A percentile compares a stretch with the other conserved stretches of the same genome.
These are phyloP conservation scores for Palaemon carinicauda DNA, from an alignment of 1,140 invertebrate species.

Conservation along the genomic window DNA sequence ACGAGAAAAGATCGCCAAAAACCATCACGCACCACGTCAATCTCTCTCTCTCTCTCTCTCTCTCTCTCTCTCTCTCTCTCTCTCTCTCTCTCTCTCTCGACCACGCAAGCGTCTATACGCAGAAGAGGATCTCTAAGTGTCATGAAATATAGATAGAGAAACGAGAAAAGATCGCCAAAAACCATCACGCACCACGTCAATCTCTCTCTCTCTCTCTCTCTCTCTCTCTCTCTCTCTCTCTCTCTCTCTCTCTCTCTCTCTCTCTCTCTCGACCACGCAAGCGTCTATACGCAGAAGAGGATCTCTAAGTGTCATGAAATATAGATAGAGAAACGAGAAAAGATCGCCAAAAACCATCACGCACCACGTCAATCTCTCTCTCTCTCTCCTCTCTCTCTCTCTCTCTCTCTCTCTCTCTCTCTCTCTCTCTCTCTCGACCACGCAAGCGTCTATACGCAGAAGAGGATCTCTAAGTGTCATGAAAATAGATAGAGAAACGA, in stretches of 20 bases:
- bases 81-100: constrained; percentile 16
- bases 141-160: too few relatives aligned
- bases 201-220: too few relatives aligned
- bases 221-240: too few relatives aligned
- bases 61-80: constrained; percentile 9
- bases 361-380: neutral
- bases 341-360: neutral
- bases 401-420: constrained; percentile 10
- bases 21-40: neutral
- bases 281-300: neutral
- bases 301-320: neutral
- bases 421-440: constrained; percentile 18
- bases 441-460: too few relatives aligned
- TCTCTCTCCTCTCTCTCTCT: constrained; percentile 14
- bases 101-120: too few relatives aligned
- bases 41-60: constrained; percentile 12
- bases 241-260: neutral
- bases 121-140: too few relatives aligned
- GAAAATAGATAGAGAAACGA: too few relatives aligned
- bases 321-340: neutral
- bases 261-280: neutral
- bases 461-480: too few relatives aligned
- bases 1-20: neutral
- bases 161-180: too few relatives aligned
- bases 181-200: too few relatives aligned